Percentiles rank a stretch among this genome's conserved stretches.
Evolutionary conservation across 1,140 invertebrate genomes (phyloP).

Genomic region (Drosophila pruinosa): DNA sequence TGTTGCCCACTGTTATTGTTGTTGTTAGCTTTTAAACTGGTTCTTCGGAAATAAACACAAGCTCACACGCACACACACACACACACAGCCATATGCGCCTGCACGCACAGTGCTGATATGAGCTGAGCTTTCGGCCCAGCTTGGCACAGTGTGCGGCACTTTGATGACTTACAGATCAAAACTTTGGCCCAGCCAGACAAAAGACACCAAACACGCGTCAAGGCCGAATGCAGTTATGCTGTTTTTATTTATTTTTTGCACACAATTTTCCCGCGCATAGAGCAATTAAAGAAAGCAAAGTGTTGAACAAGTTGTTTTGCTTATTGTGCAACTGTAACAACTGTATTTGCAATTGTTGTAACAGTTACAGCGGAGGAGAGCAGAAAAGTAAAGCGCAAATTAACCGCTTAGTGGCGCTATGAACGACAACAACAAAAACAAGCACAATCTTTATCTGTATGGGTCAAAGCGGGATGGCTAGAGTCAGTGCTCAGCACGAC

Average conservation of each 20-base stretch:
- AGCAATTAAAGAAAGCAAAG: conserved; percentile 45
- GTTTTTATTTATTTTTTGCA: neutral
- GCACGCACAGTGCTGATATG: conserved; percentile 36
- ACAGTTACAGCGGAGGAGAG: conserved; percentile 34
- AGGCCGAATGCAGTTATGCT: conserved; percentile 54
- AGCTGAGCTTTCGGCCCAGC: conserved; percentile 45
- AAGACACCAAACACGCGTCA: conserved; percentile 17
- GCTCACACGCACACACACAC: conserved; percentile 6
- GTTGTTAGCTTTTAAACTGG: conserved; percentile 53
- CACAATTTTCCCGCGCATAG: conserved; percentile 1
- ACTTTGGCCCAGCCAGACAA: neutral
- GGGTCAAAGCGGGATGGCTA: conserved; percentile 19
- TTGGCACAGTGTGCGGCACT: conserved; percentile 39
- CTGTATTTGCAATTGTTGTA: conserved; percentile 21
- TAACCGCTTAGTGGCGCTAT: conserved; percentile 42
- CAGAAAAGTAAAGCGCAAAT: conserved; percentile 36
- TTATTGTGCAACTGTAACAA: conserved; percentile 53
- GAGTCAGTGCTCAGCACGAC: neutral
- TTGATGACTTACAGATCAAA: conserved; percentile 11
- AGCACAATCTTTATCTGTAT: neutral
- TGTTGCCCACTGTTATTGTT: conserved; percentile 23
- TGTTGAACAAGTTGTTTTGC: conserved; percentile 27
- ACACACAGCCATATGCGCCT: too few relatives aligned
- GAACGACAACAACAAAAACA: conserved; percentile 12
- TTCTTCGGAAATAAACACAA: conserved; percentile 46